Conservation (phyloP, 2,113 vertebrate genomes). For the Solea solea region DNA sequence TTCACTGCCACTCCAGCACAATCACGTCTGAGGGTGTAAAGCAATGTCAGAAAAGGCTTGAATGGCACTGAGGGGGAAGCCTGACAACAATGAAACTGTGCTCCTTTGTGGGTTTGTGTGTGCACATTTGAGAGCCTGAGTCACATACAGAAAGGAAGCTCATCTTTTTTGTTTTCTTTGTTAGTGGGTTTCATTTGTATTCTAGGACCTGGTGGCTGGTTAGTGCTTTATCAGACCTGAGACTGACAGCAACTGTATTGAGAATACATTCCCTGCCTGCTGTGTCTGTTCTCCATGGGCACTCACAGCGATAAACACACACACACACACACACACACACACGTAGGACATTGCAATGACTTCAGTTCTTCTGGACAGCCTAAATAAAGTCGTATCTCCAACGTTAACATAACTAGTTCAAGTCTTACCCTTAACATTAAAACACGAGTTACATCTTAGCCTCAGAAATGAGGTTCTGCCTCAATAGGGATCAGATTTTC, state of each 20-base stretch:
- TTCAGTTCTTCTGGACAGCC: no score
- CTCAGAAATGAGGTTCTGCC: no score
- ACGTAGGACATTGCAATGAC: no score
- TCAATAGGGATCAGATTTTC: no score
- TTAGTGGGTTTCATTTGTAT: conserved; percentile 49
- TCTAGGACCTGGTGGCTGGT: conserved; percentile 36
- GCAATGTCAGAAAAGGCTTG: conserved; percentile 24
- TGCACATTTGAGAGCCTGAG: conserved; percentile 12
- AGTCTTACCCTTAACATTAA: no score
- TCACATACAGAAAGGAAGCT: neutral
- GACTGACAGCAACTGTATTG: conserved; percentile 57
- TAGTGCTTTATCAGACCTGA: conserved; percentile 44
- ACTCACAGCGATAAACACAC: conserved; percentile 39
- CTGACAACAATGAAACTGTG: conserved; percentile 9
- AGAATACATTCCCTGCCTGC: conserved; percentile 55
- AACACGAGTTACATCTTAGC: no score
- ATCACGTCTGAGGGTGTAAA: conserved; percentile 34
- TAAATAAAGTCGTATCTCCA: no score
- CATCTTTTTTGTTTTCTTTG: conserved; percentile 32
- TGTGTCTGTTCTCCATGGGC: conserved; percentile 59
- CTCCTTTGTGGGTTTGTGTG: conserved; percentile 17
- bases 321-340: conserved; percentile 19
- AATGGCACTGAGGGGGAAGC: neutral
- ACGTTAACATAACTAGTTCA: no score
- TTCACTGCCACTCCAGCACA: conserved; percentile 33